Conservation (phyloP, 2,797 vertebrate species). For the Coregonus sp. region DNA sequence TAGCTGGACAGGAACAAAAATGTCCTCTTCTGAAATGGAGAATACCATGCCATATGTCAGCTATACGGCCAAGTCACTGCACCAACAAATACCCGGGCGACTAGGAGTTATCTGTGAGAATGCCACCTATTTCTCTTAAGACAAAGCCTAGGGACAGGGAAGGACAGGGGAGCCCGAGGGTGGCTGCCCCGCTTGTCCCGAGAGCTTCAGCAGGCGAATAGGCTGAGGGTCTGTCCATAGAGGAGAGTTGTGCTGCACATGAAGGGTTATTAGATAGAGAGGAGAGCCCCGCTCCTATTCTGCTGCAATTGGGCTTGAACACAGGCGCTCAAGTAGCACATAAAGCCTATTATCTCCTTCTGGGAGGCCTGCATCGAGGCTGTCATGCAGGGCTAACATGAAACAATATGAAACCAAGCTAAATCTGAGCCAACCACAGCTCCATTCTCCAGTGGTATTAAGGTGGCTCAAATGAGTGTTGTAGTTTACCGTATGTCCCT, state of each 20-base stretch:
- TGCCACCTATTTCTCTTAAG: neutral
- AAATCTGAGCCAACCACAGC: too few species aligned
- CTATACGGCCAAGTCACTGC: neutral
- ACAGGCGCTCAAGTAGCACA: neutral
- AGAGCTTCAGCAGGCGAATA: neutral
- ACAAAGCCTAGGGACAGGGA: neutral
- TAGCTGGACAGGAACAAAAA: neutral
- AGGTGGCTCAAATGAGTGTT: neutral
- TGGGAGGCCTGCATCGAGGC: neutral
- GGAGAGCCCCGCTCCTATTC: neutral
- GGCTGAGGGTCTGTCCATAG: neutral
- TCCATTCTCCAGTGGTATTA: too few species aligned
- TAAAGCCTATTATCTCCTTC: neutral
- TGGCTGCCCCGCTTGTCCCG: neutral
- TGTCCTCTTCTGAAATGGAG: neutral
- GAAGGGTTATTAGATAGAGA: neutral
- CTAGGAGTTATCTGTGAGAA: neutral
- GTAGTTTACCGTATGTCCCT: neutral
- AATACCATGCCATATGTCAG: conserved; percentile 30
- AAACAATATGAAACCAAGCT: neutral
- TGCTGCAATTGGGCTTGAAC: neutral
- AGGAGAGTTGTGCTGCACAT: neutral
- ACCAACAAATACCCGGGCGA: neutral
- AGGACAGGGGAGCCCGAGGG: neutral
- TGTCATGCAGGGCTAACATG: neutral